Base-by-base conservation (phyloP, 1,140 invertebrate species). In the Homalodisca vitripennis region DNA sequence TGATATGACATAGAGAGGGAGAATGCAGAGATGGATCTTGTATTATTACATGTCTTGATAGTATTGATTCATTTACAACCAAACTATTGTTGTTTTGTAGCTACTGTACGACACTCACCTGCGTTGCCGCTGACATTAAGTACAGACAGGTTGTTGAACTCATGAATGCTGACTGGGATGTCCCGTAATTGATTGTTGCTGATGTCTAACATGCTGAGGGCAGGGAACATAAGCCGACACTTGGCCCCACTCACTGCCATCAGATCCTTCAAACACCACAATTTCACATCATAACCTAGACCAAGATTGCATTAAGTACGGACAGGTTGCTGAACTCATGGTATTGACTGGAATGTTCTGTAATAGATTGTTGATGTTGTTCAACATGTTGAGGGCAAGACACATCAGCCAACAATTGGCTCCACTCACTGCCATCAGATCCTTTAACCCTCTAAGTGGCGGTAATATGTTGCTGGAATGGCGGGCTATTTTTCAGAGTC, bases 161-260 rank as follows among this genome's bases (percentile, higher is more conserved):
- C 91, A 72, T 94, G 89, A 62, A 99, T 89, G 60, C 91, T 91
- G 0, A 87, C 78, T 1, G 97, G 94, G 53, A 99, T 88, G 74
- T 89, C 87, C 71, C 82, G 84, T 2, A 98, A 78, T 31, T 84
- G 83, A 80, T 99, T 99, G 75, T 92, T 92, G 74, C 93, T 95
- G 6, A 99, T 87, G 80, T 99, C 97, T 71, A 99, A 80, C 90
- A 96, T 96, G 0, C 94, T 97, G 46, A 99, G 84, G 77, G 92
- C 93, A 0, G 97, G 97, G 81, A 97, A 98, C 71, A 98, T 83
- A 24, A 98, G 84, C 64, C 88, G 84, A 0, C 83, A 81, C 74
- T 87, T 88, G n/a, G 83, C 80, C 1, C 80, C 75, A 30, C 76
- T 78, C n/a, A 79, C 76, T 6, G 63, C 27, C 13, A 71, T 46